Evolutionary conservation across 1,140 invertebrate genomes (phyloP), one percentile per base, ranked within the genome.

Genomic region (Leptoteleia sp.): DNA sequence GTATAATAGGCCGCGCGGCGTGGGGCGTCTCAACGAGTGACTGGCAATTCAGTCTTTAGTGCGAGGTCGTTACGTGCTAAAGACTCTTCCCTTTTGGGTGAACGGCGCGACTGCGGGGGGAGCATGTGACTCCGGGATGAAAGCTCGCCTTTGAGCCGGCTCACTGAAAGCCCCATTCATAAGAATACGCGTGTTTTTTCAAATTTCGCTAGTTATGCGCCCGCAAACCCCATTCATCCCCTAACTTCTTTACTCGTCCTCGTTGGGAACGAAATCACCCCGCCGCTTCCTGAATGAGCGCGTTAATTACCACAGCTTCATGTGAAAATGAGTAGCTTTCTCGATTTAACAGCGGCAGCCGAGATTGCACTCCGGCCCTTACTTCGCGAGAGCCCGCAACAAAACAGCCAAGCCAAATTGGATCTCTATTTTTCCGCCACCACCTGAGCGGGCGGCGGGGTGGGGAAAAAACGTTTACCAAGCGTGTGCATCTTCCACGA

Each of bases 221-320:
- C 61, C 42, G 37, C 59, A 48, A 50, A 13, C 43, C 47, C 43
- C 72, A 68, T 68, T 68, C 72, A 50, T 31, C 25, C 17, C 62
- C 6, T 76, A 76, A 76, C 62, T 45, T 43, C 29, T 67, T 76
- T 76, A 67, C 62, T 61, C 59, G 50, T 57, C 59, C 64, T 75
- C 71, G 61, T 65, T 62, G 59, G 52, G 70, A 55, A 52, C 70
- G 42, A 50, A 52, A 73, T 64, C 57, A 47, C 35, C n/a, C n/a
- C n/a, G n/a, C 22, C 22, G 22, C 3, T 43, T 43, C 33, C 12
- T 81, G 80, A 82, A 81, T 78, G 80, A 76, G 50, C 45, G 55
- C 79, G 71, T 71, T 82, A 82, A 82, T 82, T 82, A 79, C 77
- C 77, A 61, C 57, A 35, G 73, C 75, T 76, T 80, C 73, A 71